Base-by-base conservation (phyloP, 2,113 vertebrate genomes). In the Brachypteracias leptosomus region DNA sequence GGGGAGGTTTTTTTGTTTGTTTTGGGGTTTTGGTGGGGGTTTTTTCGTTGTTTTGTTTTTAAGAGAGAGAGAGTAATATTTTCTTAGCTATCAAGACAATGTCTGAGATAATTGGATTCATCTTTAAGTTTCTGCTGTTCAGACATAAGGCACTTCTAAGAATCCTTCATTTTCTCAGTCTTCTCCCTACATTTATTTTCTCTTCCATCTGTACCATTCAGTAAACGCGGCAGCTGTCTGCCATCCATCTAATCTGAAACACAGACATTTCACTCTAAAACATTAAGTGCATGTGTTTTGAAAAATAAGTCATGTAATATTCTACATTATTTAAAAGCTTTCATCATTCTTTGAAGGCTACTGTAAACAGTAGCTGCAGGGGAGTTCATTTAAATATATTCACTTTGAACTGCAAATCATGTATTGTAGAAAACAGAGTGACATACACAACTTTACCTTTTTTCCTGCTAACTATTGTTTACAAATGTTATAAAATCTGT, bases 341-440 rank as follows among this genome's bases (percentile, higher is more conserved):
- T 97, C 90, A 92, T 86, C 93, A 88, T 92, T 89, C 86, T 96
- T 89, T 93, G 87, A 97, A 98, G 91, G 87, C 88, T 95, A 90
- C 82, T 93, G 77, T 94, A 96, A 95, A 97, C 96, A 95, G 96
- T 91, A 97, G 79, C 77, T 65, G 94, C 90, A 96, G 86, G 93
- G 62, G 90, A 97, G 93, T 93, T 97, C 63, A 77, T 96, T 97
- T 95, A 94, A 95, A 97, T 97, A 89, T 74, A 97, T 94, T 97
- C 91, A 92, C 93, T 97, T 97, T 97, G 95, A 97, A 97, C 84
- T 93, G 95, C 91, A 96, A 96, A 97, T 97, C 78, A 26, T n/a
- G 49, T 73, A 66, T 11, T n/a, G 78, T 72, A 96, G 90, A 97
- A 98, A 97, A 96, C 67, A 97, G 82, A 93, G 88, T 74, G 76